Conservation (phyloP, 2,113 vertebrate species). For the Aptenodytes forsteri region DNA sequence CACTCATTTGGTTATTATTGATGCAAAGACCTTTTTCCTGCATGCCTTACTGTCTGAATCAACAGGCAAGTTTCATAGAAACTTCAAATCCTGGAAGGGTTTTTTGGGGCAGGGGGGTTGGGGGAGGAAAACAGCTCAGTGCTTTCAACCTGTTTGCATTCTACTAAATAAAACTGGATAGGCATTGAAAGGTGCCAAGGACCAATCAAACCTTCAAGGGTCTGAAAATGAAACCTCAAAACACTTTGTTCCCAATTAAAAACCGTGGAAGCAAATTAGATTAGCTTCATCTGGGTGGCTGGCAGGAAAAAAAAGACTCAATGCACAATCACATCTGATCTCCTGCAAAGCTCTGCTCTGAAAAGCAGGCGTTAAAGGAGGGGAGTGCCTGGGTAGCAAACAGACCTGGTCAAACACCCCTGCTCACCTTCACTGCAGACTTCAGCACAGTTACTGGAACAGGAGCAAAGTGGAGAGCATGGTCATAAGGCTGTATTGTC, state of each 20-base stretch:
- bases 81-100: background rate
- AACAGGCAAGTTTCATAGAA: background rate
- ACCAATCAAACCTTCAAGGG: background rate
- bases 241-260: background rate
- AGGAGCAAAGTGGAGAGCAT: background rate
- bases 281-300: background rate
- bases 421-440: background rate
- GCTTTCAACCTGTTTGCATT: background rate
- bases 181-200: background rate
- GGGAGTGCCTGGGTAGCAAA: background rate
- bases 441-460: background rate
- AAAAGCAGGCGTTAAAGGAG: background rate
- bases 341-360: background rate
- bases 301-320: background rate
- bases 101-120: background rate
- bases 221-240: background rate
- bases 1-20: background rate
- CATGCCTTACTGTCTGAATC: background rate
- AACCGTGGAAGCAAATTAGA: background rate
- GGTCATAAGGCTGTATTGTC: background rate
- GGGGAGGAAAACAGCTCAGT: background rate
- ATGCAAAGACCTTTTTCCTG: background rate
- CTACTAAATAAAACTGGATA: background rate
- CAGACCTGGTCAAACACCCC: background rate
- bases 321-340: background rate